Conservation (phyloP, 2,888 invertebrate species). For the Unio delphinus region DNA sequence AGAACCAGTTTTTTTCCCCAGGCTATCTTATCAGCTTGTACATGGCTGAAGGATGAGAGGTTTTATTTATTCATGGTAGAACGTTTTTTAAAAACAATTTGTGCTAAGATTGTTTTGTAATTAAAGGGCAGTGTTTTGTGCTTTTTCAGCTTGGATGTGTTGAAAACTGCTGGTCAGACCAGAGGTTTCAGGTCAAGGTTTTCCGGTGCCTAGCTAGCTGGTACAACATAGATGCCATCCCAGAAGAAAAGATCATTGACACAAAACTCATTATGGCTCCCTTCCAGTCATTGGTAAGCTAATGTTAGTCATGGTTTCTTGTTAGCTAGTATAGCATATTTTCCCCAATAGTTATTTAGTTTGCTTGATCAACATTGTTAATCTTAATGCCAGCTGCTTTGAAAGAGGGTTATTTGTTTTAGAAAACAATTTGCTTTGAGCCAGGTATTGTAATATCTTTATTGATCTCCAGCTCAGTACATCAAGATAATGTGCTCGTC, state of each 20-base stretch:
- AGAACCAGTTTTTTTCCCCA: too few species aligned
- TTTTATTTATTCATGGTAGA: too few species aligned
- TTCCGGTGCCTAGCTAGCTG: conserved; percentile 92
- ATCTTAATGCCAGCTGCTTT: too few species aligned
- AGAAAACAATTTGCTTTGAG: neutral
- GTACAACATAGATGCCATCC: conserved; percentile 88
- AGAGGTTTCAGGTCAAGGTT: conserved; percentile 75
- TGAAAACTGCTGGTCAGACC: conserved; percentile 78
- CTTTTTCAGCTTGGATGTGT: conserved; percentile 80
- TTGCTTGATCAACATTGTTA: too few species aligned
- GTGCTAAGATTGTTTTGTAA: too few species aligned
- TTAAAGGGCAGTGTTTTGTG: neutral
- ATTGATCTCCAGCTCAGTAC: too few species aligned
- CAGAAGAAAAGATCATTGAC: conserved; percentile 80
- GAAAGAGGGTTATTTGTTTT: neutral
- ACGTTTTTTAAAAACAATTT: too few species aligned
- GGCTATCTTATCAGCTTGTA: too few species aligned
- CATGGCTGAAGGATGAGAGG: too few species aligned
- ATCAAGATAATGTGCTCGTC: too few species aligned
- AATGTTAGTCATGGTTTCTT: neutral
- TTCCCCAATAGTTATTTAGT: neutral
- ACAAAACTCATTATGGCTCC: conserved; percentile 68
- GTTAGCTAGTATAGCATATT: neutral
- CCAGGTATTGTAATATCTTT: too few species aligned
- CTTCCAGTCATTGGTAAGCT: conserved; percentile 73